phyloP scores from a whole-genome alignment of 2,113 vertebrate species.

The Elgaria multicarinata region DNA sequence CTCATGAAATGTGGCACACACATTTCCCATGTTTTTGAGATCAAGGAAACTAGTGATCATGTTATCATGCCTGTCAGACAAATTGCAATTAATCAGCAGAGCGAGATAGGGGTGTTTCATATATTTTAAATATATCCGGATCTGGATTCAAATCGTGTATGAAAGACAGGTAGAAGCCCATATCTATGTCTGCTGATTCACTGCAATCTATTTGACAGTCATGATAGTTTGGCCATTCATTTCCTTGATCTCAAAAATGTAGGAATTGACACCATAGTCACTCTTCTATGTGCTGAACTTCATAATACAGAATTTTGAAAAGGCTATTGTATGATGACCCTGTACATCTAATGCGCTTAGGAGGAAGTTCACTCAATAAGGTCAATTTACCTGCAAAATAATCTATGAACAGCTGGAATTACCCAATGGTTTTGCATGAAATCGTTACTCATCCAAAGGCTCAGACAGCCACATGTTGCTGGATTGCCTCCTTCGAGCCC shows the following conservation, averaged over 20 bases:
- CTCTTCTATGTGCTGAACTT: not conserved
- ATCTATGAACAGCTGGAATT: too few relatives aligned
- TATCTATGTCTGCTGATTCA: not conserved
- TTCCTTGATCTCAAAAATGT: not conserved
- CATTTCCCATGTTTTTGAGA: not conserved
- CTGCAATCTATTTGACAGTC: not conserved
- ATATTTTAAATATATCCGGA: not conserved
- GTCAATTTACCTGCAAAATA: too few relatives aligned
- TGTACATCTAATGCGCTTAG: not conserved
- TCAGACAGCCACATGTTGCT: not conserved
- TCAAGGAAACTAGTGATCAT: not conserved
- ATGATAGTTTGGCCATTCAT: not conserved
- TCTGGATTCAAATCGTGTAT: not conserved
- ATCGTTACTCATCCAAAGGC: not conserved
- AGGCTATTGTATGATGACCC: not conserved
- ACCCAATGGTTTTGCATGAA: too few relatives aligned
- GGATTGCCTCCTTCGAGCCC: not conserved
- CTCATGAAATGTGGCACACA: not conserved
- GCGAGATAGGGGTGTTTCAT: not conserved
- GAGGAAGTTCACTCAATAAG: too few relatives aligned
- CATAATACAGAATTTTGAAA: not conserved
- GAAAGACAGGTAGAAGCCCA: not conserved
- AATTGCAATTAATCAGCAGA: not conserved
- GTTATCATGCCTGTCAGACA: not conserved
- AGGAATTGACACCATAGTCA: not conserved